These are phyloP conservation scores for Agrochola litura DNA, from an alignment of 2,888 invertebrate species.

Conservation along the genomic window DNA sequence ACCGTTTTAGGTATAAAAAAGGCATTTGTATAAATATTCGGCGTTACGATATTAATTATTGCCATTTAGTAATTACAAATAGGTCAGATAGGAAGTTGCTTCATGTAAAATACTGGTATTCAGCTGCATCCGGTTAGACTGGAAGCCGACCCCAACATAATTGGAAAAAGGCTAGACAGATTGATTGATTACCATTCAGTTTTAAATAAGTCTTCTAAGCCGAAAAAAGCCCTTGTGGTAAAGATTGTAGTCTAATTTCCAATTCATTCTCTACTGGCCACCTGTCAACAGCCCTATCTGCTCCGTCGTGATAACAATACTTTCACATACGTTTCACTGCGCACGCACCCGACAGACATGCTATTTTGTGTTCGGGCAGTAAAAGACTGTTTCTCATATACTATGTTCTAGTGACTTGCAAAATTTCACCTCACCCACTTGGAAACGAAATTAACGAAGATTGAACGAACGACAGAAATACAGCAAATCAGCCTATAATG, in stretches of 20 bases:
- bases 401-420: neutral
- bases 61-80: too few species aligned
- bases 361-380: neutral
- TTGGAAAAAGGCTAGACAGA: too few species aligned
- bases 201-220: too few species aligned
- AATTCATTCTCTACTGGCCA: neutral
- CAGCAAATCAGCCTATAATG: too few species aligned
- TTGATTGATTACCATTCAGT: too few species aligned
- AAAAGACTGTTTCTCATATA: neutral
- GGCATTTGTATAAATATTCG: too few species aligned
- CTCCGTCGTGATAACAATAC: constrained; percentile 3
- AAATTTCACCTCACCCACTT: constrained; percentile 8
- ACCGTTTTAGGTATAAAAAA: too few species aligned
- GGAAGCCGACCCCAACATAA: too few species aligned
- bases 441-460: neutral
- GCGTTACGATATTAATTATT: too few species aligned
- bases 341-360: neutral
- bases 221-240: neutral
- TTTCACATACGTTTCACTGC: constrained; percentile 33
- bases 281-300: neutral
- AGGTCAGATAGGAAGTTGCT: too few species aligned
- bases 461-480: neutral
- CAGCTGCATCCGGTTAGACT: too few species aligned
- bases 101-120: too few species aligned
- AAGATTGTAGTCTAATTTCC: neutral